Conservation (phyloP, 37 sponge, comb jelly and placozoan species). For the Haliclona indistincta region DNA sequence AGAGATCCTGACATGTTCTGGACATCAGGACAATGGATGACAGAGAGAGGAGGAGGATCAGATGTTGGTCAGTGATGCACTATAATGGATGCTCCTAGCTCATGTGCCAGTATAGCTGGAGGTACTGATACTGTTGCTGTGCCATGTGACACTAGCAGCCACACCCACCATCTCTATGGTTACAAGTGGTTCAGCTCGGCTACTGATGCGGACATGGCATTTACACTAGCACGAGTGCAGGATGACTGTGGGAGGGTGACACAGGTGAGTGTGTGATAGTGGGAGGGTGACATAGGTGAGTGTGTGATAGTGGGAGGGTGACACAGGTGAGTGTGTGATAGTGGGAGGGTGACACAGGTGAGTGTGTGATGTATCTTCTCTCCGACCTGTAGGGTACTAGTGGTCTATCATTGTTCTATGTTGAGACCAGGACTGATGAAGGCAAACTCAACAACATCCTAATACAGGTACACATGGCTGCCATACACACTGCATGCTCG, state of each 20-base stretch:
- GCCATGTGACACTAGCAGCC: slow-evolving; percentile 35
- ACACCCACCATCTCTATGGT: slow-evolving; percentile 66
- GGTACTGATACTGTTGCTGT: slow-evolving; percentile 83
- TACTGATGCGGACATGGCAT: slow-evolving; percentile 85
- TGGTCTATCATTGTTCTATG: slow-evolving; percentile 80
- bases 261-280: slow-evolving; percentile 13
- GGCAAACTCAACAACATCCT: slow-evolving; percentile 60
- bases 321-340: slow-evolving; percentile 18
- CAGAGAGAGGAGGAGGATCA: slow-evolving; percentile 93
- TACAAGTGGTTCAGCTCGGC: slow-evolving; percentile 99
- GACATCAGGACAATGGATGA: slow-evolving; percentile 99
- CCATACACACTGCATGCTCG: not conserved
- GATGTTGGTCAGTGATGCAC: slow-evolving; percentile 78
- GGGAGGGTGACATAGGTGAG: too few relatives aligned
- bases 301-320: slow-evolving; percentile 43
- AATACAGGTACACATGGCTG: slow-evolving; percentile 40
- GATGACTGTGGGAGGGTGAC: slow-evolving; percentile 42
- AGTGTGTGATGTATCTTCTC: not conserved
- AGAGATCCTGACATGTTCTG: slow-evolving; percentile 78
- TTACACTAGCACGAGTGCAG: slow-evolving; percentile 81
- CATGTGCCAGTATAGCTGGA: slow-evolving; percentile 18
- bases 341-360: not conserved
- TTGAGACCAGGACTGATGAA: slow-evolving; percentile 48
- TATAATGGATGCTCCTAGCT: not conserved
- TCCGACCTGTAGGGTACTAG: slow-evolving; percentile 38